phyloP scores from a whole-genome alignment of 2,113 vertebrate species.

The Gorsachius goisagi region DNA sequence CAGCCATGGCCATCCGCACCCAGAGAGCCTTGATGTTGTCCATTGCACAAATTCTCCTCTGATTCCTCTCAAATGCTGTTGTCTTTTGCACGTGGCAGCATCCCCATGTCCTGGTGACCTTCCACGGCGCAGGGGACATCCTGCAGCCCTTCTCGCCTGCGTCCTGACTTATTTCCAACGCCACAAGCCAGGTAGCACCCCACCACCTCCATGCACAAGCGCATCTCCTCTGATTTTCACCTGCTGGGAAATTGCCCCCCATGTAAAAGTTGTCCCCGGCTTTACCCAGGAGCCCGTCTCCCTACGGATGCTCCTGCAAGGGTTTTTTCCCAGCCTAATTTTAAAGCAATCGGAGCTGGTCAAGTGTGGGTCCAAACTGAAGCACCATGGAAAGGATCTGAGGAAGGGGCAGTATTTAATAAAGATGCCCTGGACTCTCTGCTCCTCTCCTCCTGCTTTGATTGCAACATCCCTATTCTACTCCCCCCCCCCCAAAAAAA shows the following conservation, averaged over 20 bases:
- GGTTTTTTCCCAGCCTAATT: neutral
- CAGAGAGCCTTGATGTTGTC: neutral
- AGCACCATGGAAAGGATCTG: neutral
- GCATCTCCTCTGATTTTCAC: neutral
- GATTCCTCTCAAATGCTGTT: neutral
- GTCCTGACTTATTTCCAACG: fast-evolving
- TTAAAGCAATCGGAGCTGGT: neutral
- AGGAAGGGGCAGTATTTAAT: neutral
- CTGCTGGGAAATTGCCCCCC: neutral
- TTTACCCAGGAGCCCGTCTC: neutral
- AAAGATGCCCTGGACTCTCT: neutral
- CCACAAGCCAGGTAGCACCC: neutral
- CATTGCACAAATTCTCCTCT: neutral
- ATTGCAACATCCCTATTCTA: neutral
- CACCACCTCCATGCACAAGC: neutral
- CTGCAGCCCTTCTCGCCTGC: fast-evolving
- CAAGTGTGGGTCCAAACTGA: neutral
- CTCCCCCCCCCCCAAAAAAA: neutral
- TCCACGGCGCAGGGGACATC: neutral
- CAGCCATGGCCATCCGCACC: neutral
- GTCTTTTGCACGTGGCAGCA: neutral
- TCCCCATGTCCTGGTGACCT: neutral
- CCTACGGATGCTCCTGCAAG: neutral
- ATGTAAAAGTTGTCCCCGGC: neutral
- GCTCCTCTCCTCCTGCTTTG: neutral